Conservation (phyloP, 1,140 invertebrate genomes). For the Tetramorium simillimum region DNA sequence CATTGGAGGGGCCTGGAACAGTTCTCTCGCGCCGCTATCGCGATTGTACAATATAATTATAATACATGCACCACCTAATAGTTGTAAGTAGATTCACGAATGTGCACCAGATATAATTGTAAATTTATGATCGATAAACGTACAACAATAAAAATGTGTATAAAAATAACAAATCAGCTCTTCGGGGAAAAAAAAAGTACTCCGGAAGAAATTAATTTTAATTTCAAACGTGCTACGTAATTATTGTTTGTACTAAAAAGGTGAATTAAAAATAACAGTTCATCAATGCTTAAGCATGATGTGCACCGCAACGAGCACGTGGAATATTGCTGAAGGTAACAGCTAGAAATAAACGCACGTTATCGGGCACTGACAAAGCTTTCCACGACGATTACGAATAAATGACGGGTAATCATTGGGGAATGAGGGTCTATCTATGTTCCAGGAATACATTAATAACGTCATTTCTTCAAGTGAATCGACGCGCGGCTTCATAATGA, state of each 20-base stretch:
- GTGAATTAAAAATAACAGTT: not conserved
- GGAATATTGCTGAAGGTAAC: not conserved
- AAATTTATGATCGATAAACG: not conserved
- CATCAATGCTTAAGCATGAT: constrained; percentile 3
- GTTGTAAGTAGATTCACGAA: not conserved
- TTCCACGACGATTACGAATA: constrained; percentile 75
- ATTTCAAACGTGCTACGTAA: not conserved
- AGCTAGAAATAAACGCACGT: constrained; percentile 63
- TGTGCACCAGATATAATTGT: not conserved
- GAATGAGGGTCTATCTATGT: constrained; percentile 76
- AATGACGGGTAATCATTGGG: constrained; percentile 78
- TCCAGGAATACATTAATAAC: constrained; percentile 80
- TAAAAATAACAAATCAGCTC: not conserved
- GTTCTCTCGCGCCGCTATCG: not conserved
- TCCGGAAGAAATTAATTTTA: not conserved
- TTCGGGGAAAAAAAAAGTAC: no score
- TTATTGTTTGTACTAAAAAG: not conserved
- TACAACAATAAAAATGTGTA: not conserved
- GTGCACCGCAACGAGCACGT: constrained; percentile 19
- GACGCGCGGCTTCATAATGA: constrained; percentile 62
- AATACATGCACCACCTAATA: not conserved
- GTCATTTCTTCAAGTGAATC: constrained; percentile 71
- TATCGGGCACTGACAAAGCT: constrained; percentile 73
- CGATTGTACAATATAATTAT: not conserved
- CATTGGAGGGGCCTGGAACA: not conserved